Base-by-base conservation (phyloP, 2,797 vertebrate genomes). In the Buphagus erythrorhynchus region DNA sequence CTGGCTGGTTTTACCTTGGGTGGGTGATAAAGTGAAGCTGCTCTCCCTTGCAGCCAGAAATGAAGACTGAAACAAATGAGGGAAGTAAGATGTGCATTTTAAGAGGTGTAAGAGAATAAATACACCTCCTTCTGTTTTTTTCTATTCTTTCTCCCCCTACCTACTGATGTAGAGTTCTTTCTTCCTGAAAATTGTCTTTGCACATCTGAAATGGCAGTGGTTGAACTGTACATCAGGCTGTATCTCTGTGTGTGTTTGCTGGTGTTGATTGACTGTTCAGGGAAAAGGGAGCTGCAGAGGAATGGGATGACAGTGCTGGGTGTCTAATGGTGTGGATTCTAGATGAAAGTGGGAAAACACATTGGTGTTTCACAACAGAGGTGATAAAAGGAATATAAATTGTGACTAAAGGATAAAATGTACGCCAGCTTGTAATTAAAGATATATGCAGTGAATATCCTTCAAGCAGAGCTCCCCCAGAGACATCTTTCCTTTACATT, bases 331-430 rank as follows among this genome's bases (percentile, higher is more conserved):
- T 46, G 51, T 79, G 76, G 58, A 84, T 88, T 88, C 66, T 62
- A 77, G 72, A 68, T 81, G 57, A 72, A 87, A 93, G 75, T 43
- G 51, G 31, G 46, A 68, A 81, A 92, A 54, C 31, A 65, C 31
- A 11, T 61, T 75, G 40, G 73, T 77, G 43, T 78, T 77, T 75
- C 40, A 69, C 59, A 78, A 72, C 49, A 78, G 40, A 95, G 57
- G 40, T 78, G 82, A 81, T 91, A 74, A 81, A 93, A 90, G 51
- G 61, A 90, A 91, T 54, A 69, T 51, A 93, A 94, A 65, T 43
- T 67, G 29, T 83, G 46, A 19, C 45, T 75, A 88, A 74, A 94
- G 58, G 45, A 90, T 42, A 77, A 89, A 89, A 89, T 12, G 11
- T 59, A 74, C 11, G 2, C 67, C 14, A 10, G 35, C 57, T 88